phyloP scores from a whole-genome alignment of 2,888 invertebrate genomes.

The Apotomis turbidana region DNA sequence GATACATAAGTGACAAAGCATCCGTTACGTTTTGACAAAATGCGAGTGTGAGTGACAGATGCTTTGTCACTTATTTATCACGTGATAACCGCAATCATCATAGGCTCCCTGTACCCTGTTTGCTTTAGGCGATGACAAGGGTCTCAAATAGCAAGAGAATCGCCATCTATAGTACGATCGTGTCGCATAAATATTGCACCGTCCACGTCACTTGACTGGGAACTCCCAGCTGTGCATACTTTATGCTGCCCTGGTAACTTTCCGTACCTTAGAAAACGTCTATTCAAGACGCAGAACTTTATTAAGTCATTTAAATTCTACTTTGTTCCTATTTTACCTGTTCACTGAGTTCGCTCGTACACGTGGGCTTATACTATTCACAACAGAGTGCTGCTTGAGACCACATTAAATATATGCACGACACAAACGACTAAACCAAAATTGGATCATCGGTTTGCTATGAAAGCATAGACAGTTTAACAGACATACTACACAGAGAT shows the following conservation, averaged over 20 bases:
- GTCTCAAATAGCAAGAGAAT: conserved; percentile 1
- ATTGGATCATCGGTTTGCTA: too few species aligned
- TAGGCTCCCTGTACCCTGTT: too few species aligned
- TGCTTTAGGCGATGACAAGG: background rate
- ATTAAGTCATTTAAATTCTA: conserved; percentile 6
- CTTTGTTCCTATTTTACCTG: background rate
- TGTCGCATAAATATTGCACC: conserved; percentile 38
- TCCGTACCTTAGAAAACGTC: conserved; percentile 24
- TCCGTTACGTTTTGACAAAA: too few species aligned
- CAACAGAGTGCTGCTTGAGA: background rate
- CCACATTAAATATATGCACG: too few species aligned
- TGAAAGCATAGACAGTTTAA: too few species aligned
- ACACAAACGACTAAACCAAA: too few species aligned
- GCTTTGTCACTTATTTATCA: too few species aligned
- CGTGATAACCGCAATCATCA: too few species aligned
- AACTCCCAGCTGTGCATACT: conserved; percentile 36
- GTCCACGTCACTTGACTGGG: conserved; percentile 28
- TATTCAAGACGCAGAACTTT: conserved; percentile 13
- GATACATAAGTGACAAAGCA: too few species aligned
- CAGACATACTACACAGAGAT: too few species aligned
- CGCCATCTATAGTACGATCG: background rate
- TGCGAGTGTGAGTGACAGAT: too few species aligned
- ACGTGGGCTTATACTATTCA: background rate
- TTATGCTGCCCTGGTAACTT: conserved; percentile 37
- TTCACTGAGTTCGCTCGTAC: background rate